phyloP scores from a whole-genome alignment of 2,888 invertebrate genomes.

The Melanostoma scalare region DNA sequence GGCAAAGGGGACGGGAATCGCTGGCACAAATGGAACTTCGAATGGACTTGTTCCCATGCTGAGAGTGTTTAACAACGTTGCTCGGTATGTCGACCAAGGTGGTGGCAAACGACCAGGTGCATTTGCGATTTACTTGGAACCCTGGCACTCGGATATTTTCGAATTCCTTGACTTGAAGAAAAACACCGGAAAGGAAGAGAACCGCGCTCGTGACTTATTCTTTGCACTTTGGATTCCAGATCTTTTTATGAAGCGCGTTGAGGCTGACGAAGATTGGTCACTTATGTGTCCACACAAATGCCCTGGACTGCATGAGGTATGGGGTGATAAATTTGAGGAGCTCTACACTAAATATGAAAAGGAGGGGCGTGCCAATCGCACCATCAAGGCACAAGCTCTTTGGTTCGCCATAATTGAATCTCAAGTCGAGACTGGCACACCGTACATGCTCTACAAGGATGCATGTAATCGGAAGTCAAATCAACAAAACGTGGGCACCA shows the following conservation, averaged over 20 bases:
- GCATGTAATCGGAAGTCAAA: slow-evolving; percentile 98
- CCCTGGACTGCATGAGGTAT: slow-evolving; percentile 94
- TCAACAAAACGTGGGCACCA: slow-evolving; percentile 98
- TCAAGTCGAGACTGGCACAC: slow-evolving; percentile 98
- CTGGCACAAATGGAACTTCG: slow-evolving; percentile 96
- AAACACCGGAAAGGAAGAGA: slow-evolving; percentile 97
- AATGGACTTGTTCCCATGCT: slow-evolving; percentile 98
- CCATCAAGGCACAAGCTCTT: slow-evolving; percentile 91
- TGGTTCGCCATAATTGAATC: slow-evolving; percentile 97
- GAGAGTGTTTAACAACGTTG: slow-evolving; percentile 96
- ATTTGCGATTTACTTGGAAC: slow-evolving; percentile 98
- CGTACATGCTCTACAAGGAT: slow-evolving; percentile 98
- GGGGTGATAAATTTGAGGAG: slow-evolving; percentile 96
- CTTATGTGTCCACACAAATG: slow-evolving; percentile 98
- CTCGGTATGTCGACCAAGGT: slow-evolving; percentile 98
- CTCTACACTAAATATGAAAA: slow-evolving; percentile 93
- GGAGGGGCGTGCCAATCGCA: slow-evolving; percentile 87
- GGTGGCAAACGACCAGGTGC: slow-evolving; percentile 99
- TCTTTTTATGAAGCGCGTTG: slow-evolving; percentile 97
- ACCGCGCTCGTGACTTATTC: slow-evolving; percentile 96
- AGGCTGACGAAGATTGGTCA: slow-evolving; percentile 93
- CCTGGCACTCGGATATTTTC: slow-evolving; percentile 99
- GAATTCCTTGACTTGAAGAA: slow-evolving; percentile 97
- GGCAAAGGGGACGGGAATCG: slow-evolving; percentile 94
- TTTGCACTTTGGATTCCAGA: slow-evolving; percentile 99